A percentile compares a stretch with the other conserved stretches of the same genome.
phyloP scores from a whole-genome alignment of 1,140 invertebrate genomes.

The Himalopsyche phryganea region DNA sequence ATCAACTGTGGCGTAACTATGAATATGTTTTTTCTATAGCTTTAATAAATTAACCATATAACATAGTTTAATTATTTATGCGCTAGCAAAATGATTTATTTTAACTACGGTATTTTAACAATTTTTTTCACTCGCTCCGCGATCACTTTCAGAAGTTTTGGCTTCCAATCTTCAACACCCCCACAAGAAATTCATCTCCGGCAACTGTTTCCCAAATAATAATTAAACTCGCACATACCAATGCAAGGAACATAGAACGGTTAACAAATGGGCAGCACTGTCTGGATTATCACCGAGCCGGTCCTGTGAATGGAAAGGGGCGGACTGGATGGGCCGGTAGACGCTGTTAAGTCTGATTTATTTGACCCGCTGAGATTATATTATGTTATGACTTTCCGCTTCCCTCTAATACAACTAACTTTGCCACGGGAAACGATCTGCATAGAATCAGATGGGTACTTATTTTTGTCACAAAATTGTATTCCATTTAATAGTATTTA shows the following conservation, averaged over 20 bases:
- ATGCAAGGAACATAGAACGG: constrained; percentile 5
- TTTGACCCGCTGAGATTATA: constrained; percentile 24
- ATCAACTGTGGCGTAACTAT: no score
- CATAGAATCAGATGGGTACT: constrained; percentile 25
- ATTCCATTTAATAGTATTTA: no score
- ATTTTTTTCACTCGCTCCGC: no score
- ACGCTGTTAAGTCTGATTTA: constrained; percentile 27
- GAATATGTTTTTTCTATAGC: no score
- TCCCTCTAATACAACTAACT: constrained; percentile 23
- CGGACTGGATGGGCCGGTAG: constrained; percentile 12
- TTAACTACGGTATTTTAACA: no score
- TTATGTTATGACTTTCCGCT: constrained; percentile 20
- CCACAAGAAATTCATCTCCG: not conserved
- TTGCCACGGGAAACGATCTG: constrained; percentile 18
- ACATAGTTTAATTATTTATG: no score
- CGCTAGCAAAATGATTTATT: no score
- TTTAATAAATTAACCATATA: no score
- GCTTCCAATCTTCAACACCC: no score
- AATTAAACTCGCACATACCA: not conserved
- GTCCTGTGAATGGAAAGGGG: constrained; percentile 15
- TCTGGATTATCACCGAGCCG: constrained; percentile 17
- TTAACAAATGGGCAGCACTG: constrained; percentile 13
- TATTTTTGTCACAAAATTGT: constrained; percentile 33
- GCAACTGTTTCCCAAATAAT: not conserved
- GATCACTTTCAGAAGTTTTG: no score